phyloP scores from a whole-genome alignment of 2,797 vertebrate species.

The Discoglossus pictus region DNA sequence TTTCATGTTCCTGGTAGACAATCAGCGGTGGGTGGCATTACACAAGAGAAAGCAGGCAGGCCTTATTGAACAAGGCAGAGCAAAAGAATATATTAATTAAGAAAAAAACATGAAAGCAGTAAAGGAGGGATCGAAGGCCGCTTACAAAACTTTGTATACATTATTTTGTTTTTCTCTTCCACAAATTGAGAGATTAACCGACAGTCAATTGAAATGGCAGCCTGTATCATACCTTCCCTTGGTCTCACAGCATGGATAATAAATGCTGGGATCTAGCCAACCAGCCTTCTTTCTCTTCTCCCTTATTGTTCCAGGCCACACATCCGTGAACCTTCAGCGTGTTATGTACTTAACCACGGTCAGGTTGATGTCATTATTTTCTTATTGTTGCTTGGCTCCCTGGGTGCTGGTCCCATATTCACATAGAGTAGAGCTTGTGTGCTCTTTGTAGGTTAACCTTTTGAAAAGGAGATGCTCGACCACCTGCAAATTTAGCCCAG shows the following conservation, averaged over 20 bases:
- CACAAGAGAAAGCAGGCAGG: constrained; percentile 38
- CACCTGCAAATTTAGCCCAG: constrained; percentile 82
- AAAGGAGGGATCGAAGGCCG: constrained; percentile 66
- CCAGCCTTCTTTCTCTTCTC: constrained; percentile 73
- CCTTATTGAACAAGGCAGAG: constrained; percentile 17
- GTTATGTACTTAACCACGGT: constrained; percentile 89
- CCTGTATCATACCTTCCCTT: constrained; percentile 77
- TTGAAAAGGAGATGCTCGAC: constrained; percentile 79
- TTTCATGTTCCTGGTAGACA: constrained; percentile 48
- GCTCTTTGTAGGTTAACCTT: constrained; percentile 86
- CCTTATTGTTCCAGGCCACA: constrained; percentile 85
- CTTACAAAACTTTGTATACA: constrained; percentile 47
- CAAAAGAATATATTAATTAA: constrained; percentile 52
- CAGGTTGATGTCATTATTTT: constrained; percentile 91
- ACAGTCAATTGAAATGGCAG: constrained; percentile 85
- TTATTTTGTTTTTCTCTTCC: constrained; percentile 62
- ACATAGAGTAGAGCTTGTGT: constrained; percentile 76
- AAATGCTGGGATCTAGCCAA: constrained; percentile 79
- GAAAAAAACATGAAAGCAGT: constrained; percentile 60
- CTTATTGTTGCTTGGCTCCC: constrained; percentile 84
- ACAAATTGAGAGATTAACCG: constrained; percentile 85
- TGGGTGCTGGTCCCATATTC: constrained; percentile 81
- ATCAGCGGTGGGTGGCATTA: constrained; percentile 44
- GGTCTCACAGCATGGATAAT: constrained; percentile 83
- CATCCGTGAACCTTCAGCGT: constrained; percentile 88